Percentiles rank a stretch among this genome's conserved stretches.
Conservation (phyloP, 2,797 vertebrate species). For the Parambassis ranga region DNA sequence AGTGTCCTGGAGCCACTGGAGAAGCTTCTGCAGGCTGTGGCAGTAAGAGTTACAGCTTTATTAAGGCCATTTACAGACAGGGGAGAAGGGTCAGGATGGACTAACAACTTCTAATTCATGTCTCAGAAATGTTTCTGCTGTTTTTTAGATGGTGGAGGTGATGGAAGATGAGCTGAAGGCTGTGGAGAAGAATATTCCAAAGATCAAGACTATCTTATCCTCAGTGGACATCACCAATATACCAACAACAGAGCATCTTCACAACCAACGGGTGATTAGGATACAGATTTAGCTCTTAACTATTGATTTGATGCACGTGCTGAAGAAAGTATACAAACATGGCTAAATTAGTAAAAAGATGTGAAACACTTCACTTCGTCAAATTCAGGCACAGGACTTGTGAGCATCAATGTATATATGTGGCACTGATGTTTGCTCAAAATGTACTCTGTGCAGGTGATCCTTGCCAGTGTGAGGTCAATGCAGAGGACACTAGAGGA, state of each 20-base stretch:
- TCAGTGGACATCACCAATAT: constrained; percentile 82
- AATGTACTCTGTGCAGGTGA: constrained; percentile 72
- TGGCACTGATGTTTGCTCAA: not conserved
- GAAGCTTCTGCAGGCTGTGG: constrained; percentile 79
- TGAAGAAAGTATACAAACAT: not conserved
- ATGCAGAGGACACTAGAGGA: constrained; percentile 85
- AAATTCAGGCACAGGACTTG: too few species aligned
- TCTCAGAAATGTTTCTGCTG: not conserved
- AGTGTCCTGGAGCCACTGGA: constrained; percentile 80
- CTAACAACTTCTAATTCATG: not conserved
- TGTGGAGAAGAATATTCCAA: constrained; percentile 85
- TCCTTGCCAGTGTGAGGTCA: constrained; percentile 84
- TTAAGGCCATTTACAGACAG: too few species aligned
- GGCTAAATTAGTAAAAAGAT: too few species aligned
- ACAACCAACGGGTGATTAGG: constrained; percentile 86
- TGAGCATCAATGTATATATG: too few species aligned
- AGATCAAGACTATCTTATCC: constrained; percentile 87
- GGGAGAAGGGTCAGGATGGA: too few species aligned
- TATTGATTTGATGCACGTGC: too few species aligned
- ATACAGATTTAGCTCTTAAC: too few species aligned
- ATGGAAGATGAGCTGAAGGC: constrained; percentile 88
- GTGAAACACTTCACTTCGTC: too few species aligned
- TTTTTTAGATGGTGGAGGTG: constrained; percentile 83
- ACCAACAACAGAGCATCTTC: constrained; percentile 83
- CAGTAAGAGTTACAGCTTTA: constrained; percentile 83